Conservation (phyloP, 2,888 invertebrate genomes). For the Sepioteuthis lessoniana region DNA sequence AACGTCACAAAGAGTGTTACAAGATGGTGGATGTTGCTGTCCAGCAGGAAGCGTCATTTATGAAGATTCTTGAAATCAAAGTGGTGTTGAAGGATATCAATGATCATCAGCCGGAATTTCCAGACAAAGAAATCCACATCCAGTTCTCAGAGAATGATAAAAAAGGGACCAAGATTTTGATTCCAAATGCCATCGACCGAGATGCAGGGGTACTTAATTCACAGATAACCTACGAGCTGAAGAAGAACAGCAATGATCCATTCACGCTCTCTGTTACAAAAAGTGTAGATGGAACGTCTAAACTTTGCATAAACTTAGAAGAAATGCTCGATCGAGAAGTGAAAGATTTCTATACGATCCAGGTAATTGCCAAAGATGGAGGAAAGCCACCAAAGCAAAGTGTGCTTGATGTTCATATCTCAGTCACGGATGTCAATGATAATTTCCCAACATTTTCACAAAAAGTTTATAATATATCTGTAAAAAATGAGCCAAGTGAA, state of each 20-base stretch:
- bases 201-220: neutral
- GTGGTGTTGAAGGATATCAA: neutral
- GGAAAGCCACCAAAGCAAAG: neutral
- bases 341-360: neutral
- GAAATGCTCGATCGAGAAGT: neutral
- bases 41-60: neutral
- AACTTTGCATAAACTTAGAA: conserved; percentile 11
- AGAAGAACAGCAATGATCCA: neutral
- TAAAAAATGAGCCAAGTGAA: neutral
- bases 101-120: neutral
- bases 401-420: neutral
- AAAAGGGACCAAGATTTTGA: conserved; percentile 10
- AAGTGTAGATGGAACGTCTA: neutral
- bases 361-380: neutral
- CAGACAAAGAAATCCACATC: neutral
- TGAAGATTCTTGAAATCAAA: neutral
- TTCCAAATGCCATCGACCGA: neutral
- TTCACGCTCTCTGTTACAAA: conserved; percentile 16
- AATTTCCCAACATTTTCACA: neutral
- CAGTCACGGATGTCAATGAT: neutral
- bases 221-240: neutral
- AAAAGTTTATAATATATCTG: neutral
- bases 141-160: neutral
- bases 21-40: neutral
- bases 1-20: neutral